phyloP scores from a whole-genome alignment of 1,140 invertebrate genomes.

The Zaprionus tsacasi region DNA sequence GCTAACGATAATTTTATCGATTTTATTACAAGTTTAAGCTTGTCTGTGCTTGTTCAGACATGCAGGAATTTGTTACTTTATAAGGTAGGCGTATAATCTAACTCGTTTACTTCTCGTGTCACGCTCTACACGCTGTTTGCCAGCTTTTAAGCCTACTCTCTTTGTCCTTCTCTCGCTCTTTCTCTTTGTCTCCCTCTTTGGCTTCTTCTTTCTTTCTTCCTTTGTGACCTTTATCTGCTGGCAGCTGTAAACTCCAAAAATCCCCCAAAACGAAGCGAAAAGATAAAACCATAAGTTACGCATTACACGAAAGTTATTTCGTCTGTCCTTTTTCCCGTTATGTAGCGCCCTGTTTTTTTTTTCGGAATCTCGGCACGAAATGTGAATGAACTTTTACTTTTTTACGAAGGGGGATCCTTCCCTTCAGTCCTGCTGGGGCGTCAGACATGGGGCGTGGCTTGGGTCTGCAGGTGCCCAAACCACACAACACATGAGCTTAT shows the following conservation, averaged over 20 bases:
- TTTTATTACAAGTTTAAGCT: not conserved
- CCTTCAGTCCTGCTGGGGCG: no score
- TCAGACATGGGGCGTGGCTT: not conserved
- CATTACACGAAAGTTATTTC: slow-evolving; percentile 31
- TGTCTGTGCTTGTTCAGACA: not conserved
- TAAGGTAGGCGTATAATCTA: no score
- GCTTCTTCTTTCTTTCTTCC: not conserved
- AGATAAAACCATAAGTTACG: slow-evolving; percentile 49
- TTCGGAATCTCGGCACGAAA: slow-evolving; percentile 38
- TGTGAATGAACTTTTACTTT: slow-evolving; percentile 79
- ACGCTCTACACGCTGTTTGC: not conserved
- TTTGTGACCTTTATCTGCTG: slow-evolving; percentile 1
- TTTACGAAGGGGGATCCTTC: not conserved
- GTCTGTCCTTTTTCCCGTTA: slow-evolving; percentile 9
- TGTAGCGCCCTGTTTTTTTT: not conserved
- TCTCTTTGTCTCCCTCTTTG: not conserved
- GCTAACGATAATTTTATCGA: not conserved
- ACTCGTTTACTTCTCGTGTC: not conserved
- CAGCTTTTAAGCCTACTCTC: slow-evolving; percentile 1
- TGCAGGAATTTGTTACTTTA: not conserved
- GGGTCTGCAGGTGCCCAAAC: slow-evolving; percentile 37
- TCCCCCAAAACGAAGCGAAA: not conserved
- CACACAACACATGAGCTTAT: slow-evolving; percentile 15
- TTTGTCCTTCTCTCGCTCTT: not conserved
- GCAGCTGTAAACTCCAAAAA: not conserved